Conservation (phyloP, 1,140 invertebrate genomes). For the Linepithema humile region DNA sequence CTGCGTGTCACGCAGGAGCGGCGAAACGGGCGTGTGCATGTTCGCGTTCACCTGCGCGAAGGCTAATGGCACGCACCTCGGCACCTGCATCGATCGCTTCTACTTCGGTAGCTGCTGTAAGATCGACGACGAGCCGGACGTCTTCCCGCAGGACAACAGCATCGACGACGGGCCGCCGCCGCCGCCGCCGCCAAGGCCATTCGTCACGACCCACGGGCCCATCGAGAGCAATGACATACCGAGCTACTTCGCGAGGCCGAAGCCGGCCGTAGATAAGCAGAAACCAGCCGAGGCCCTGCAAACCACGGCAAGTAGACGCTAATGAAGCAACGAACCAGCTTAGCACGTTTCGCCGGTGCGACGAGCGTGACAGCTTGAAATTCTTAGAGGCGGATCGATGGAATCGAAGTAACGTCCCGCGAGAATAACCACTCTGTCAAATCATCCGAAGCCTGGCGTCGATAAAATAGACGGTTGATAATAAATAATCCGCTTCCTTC, state of each 20-base stretch:
- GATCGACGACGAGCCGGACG: slow-evolving; percentile 83
- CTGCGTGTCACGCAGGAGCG: slow-evolving; percentile 91
- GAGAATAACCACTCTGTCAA: background rate
- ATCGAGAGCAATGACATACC: slow-evolving; percentile 82
- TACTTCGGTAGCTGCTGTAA: slow-evolving; percentile 96
- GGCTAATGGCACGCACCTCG: slow-evolving; percentile 94
- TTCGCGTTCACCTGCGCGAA: slow-evolving; percentile 97
- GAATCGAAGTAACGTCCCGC: background rate
- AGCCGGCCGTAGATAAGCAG: slow-evolving; percentile 70
- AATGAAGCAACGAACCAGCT: slow-evolving; percentile 21
- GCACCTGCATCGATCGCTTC: slow-evolving; percentile 96
- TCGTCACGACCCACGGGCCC: slow-evolving; percentile 72
- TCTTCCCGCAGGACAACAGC: slow-evolving; percentile 82
- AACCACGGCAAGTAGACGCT: slow-evolving; percentile 52
- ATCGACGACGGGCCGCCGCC: slow-evolving; percentile 77
- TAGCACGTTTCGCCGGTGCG: background rate
- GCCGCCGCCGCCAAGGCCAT: slow-evolving; percentile 69
- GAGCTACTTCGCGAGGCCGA: slow-evolving; percentile 78
- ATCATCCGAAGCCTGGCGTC: background rate
- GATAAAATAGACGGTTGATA: background rate
- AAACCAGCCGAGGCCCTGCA: slow-evolving; percentile 53
- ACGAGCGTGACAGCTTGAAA: slow-evolving; percentile 27
- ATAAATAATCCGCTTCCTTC: background rate
- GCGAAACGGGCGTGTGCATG: slow-evolving; percentile 95
- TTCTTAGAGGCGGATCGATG: slow-evolving; percentile 5